Evolutionary conservation across 1,140 invertebrate genomes (phyloP).

Genomic region (Platorchestia sp.): DNA sequence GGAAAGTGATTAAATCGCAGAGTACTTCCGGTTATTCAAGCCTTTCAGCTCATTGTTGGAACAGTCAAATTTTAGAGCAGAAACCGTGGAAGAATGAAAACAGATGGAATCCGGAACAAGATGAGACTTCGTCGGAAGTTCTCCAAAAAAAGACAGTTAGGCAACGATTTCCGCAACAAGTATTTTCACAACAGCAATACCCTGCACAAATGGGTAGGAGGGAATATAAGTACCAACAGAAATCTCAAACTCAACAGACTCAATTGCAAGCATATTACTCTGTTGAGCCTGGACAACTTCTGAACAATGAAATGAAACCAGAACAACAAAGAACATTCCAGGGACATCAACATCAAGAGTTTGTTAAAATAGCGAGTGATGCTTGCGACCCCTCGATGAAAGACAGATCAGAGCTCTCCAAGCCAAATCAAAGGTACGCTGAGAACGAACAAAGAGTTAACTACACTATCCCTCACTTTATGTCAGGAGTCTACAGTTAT

Average conservation of each 20-base stretch:
- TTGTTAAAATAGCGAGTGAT: background rate
- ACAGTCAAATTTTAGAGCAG: background rate
- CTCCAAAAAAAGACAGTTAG: background rate
- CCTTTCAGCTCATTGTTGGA: background rate
- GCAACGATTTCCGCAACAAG: too few species aligned
- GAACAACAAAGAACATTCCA: background rate
- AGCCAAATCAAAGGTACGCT: background rate
- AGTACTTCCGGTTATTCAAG: too few species aligned
- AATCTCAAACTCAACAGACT: background rate
- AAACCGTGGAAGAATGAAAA: background rate
- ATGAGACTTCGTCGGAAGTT: background rate
- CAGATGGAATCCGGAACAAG: background rate
- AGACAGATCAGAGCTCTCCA: background rate
- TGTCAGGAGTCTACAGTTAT: slow-evolving; percentile 14
- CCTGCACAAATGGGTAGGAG: background rate
- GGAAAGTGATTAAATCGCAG: too few species aligned
- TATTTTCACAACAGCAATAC: background rate
- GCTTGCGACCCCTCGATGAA: background rate
- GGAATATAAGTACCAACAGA: background rate
- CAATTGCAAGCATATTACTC: background rate
- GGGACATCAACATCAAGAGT: background rate
- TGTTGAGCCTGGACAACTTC: background rate
- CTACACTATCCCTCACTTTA: background rate
- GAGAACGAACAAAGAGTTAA: background rate
- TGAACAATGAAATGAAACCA: background rate